These are phyloP conservation scores for Drosophila lutescens DNA, from an alignment of 2,888 invertebrate species.

Conservation along the genomic window DNA sequence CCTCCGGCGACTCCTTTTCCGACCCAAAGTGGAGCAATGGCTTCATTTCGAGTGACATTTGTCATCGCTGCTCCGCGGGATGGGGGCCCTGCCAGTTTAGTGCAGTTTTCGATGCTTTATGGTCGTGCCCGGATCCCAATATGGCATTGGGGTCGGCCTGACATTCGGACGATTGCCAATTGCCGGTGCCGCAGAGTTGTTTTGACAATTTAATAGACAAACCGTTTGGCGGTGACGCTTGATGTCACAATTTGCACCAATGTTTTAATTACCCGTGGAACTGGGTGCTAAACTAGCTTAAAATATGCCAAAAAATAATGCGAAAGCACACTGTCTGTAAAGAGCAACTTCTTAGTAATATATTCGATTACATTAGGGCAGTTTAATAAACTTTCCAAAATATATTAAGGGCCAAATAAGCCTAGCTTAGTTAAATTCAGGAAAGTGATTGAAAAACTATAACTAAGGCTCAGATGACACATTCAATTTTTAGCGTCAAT, in stretches of 20 bases:
- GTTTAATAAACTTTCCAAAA: too few relatives aligned
- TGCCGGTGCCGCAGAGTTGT: conserved; percentile 52
- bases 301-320: too few relatives aligned
- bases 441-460: too few relatives aligned
- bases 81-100: conserved; percentile 35
- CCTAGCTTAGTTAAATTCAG: too few relatives aligned
- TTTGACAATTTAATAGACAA: conserved; percentile 76
- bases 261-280: conserved; percentile 49
- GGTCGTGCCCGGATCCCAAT: conserved; percentile 48
- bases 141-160: conserved; percentile 54
- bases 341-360: too few relatives aligned
- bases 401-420: too few relatives aligned
- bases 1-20: background rate
- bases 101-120: conserved; percentile 59
- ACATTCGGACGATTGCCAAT: conserved; percentile 29
- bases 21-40: conserved; percentile 69
- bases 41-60: conserved; percentile 75
- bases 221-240: conserved; percentile 55
- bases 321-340: too few relatives aligned
- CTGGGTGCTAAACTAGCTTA: too few relatives aligned
- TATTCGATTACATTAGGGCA: too few relatives aligned
- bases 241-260: conserved; percentile 71
- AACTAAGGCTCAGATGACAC: too few relatives aligned
- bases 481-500: too few relatives aligned
- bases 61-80: conserved; percentile 69